Conservation (phyloP, 2,797 vertebrate species). For the Xyrichtys novacula region DNA sequence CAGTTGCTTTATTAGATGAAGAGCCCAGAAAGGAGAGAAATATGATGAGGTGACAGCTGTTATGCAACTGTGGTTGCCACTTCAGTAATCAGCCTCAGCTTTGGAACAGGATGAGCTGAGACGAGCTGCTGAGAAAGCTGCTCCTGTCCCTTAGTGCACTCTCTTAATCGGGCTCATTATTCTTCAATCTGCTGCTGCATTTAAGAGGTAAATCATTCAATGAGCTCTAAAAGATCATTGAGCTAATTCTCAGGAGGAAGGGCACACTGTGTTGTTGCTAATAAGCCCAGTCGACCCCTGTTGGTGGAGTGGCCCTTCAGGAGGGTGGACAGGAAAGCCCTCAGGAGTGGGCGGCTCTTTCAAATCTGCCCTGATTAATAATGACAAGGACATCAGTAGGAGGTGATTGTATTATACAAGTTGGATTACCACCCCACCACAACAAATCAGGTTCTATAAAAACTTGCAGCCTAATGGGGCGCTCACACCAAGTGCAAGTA, state of each 20-base stretch:
- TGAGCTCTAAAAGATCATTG: background rate
- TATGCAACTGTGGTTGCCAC: slow-evolving; percentile 68
- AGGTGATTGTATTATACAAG: slow-evolving; percentile 23
- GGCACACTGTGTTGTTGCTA: background rate
- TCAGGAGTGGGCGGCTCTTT: slow-evolving; percentile 22
- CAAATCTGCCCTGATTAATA: slow-evolving; percentile 47
- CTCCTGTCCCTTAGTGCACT: slow-evolving; percentile 12
- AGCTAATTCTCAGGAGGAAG: background rate
- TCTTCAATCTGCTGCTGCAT: background rate
- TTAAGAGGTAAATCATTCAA: background rate
- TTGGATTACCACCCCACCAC: background rate
- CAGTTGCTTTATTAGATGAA: slow-evolving; percentile 30
- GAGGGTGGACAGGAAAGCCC: background rate
- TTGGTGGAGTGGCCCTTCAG: slow-evolving; percentile 60
- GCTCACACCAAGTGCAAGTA: too few relatives aligned
- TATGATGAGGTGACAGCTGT: slow-evolving; percentile 71
- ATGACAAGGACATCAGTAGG: background rate
- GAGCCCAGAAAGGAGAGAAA: slow-evolving; percentile 53
- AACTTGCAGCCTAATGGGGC: too few relatives aligned
- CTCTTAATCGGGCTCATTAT: background rate
- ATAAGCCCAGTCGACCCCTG: slow-evolving; percentile 24
- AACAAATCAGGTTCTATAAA: background rate
- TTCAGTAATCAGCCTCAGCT: slow-evolving; percentile 72
- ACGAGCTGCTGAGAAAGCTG: slow-evolving; percentile 32
- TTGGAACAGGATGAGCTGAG: slow-evolving; percentile 59